Base-by-base conservation (phyloP, 1,140 invertebrate species). In the Bilobella aurantiaca region DNA sequence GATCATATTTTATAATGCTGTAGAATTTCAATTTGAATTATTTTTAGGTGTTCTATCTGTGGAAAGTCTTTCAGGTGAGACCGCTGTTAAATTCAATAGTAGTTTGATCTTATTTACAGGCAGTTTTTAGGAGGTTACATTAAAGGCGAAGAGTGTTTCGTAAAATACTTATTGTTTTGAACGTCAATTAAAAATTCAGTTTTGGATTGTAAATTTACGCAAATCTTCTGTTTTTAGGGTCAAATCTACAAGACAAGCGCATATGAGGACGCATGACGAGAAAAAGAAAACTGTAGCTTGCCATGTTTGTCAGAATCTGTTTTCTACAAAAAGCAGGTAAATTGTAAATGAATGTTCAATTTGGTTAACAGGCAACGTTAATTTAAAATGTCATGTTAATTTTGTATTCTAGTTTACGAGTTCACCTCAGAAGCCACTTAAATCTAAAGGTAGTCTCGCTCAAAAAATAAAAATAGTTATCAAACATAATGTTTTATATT, bases 361-460 rank as follows among this genome's bases (percentile, higher is more conserved):
- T 23, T 23, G 12, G n/a, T n/a, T n/a, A n/a, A n/a, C n/a, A 16
- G 49, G 49, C 8, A 42, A 18, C 34, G 49, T 53, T 23, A 16
- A 53, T 18, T 23, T 14, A 42, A 42, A 42, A 42, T 42, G 8
- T 12, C 8, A 42, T 42, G 8, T 53, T 53, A 53, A 16, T 23
- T 53, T 53, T 14, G 14, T 12, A 14, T 53, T 53, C 8, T 23
- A 53, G 81, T 64, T 75, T 88, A 0, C 87, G 86, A 74, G 83
- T 88, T 16, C 87, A 89, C 73, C 87, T 88, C 84, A 73, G 85
- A 62, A 74, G 86, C 0, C 85, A 87, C 72, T 85, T 85, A 58
- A 27, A 58, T 30, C n/a, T 42, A n/a, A 30, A 53, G 23, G 32
- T 60, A 16, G 8, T 25, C 3, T 32, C 18, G 56, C 37, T 62